phyloP scores from a whole-genome alignment of 1,140 invertebrate species.

The Brachionus asplanchnoidis region DNA sequence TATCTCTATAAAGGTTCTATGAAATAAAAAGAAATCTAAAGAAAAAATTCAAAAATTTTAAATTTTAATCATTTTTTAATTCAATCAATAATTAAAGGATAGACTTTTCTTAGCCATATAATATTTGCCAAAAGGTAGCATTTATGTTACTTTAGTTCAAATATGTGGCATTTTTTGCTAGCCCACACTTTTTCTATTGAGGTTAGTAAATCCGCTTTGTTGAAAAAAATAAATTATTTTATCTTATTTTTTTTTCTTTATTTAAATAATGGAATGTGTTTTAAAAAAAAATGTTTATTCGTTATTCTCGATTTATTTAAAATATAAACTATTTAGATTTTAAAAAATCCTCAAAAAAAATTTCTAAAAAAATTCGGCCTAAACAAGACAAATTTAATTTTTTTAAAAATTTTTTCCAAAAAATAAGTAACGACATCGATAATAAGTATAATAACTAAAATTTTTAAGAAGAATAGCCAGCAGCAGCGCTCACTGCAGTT shows the following conservation, averaged over 20 bases:
- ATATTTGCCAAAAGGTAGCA: too few relatives aligned
- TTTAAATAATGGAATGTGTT: not conserved
- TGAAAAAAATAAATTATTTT: not conserved
- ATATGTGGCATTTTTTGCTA: too few relatives aligned
- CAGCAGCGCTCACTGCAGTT: not conserved
- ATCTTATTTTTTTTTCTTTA: not conserved
- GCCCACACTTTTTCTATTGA: too few relatives aligned
- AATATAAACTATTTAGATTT: slow-evolving; percentile 2
- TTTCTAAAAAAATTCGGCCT: slow-evolving; percentile 31
- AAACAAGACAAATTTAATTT: slow-evolving; percentile 30
- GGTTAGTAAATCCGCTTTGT: too few relatives aligned
- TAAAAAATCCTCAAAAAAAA: slow-evolving; percentile 22
- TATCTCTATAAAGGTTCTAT: too few relatives aligned
- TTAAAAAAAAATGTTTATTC: not conserved
- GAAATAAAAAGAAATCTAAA: too few relatives aligned
- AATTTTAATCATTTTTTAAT: too few relatives aligned
- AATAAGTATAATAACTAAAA: not conserved
- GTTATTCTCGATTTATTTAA: not conserved
- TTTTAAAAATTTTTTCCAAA: slow-evolving; percentile 24
- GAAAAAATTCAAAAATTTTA: too few relatives aligned
- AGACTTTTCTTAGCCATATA: too few relatives aligned
- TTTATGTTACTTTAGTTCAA: too few relatives aligned
- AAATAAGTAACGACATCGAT: slow-evolving; percentile 9
- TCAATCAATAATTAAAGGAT: too few relatives aligned
- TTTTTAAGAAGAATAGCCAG: slow-evolving; percentile 21